Percentiles rank a stretch among this genome's conserved stretches.
Conservation (phyloP, 2,888 invertebrate genomes). For the Leuctra nigra region DNA sequence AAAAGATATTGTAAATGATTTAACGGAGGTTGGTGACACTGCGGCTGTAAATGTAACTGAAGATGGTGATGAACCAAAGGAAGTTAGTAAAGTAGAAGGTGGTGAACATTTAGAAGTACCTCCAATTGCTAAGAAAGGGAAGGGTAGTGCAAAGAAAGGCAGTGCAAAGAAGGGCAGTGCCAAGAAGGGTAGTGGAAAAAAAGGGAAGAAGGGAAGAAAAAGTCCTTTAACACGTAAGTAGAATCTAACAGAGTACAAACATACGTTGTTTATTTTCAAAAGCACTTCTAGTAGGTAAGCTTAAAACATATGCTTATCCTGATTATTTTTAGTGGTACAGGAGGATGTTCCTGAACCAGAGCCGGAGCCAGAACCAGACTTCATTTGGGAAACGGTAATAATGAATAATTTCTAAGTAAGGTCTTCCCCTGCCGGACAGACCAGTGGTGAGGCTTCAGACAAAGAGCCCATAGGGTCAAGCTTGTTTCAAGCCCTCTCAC, state of each 20-base stretch:
- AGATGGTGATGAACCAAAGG: neutral
- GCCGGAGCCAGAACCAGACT: constrained; percentile 46
- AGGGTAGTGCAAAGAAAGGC: constrained; percentile 32
- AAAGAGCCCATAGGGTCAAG: too few species aligned
- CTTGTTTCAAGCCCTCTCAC: too few species aligned
- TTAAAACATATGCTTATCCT: too few species aligned
- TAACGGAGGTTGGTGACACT: constrained; percentile 29
- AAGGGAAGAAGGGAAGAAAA: constrained; percentile 35
- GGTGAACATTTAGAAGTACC: too few species aligned
- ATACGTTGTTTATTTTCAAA: neutral
- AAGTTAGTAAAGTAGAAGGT: constrained; percentile 16
- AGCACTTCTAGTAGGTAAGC: neutral
- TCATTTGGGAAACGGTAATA: constrained; percentile 51
- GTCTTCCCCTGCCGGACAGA: too few species aligned
- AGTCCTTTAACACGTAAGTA: constrained; percentile 7
- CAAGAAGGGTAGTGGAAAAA: constrained; percentile 32
- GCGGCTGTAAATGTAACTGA: neutral
- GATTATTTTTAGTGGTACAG: constrained; percentile 26
- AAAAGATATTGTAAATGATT: neutral
- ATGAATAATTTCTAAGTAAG: constrained; percentile 37
- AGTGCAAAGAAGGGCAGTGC: constrained; percentile 16
- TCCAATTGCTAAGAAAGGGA: too few species aligned
- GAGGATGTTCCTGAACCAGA: constrained; percentile 29
- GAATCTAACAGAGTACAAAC: neutral
- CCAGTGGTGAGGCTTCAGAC: too few species aligned